Evolutionary conservation across 2,888 invertebrate species (phyloP).

Genomic region (Acronicta leporina): DNA sequence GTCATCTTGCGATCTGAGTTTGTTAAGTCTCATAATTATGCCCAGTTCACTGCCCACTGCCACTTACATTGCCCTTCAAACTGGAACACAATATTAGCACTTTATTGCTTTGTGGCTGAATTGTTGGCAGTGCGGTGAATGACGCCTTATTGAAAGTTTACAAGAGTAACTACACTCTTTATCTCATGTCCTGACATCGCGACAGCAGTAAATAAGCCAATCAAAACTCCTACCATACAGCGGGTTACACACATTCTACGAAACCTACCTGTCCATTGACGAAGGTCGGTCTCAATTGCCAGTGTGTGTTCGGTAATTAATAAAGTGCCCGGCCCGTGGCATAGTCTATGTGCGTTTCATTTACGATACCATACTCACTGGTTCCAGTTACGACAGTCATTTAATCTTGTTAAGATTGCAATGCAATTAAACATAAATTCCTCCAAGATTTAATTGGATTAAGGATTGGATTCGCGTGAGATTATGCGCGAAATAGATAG

Average conservation of each 20-base stretch:
- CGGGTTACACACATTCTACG: constrained; percentile 36
- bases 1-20: too few relatives aligned
- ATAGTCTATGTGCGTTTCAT: constrained; percentile 43
- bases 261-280: constrained; percentile 41
- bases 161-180: background rate
- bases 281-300: constrained; percentile 75
- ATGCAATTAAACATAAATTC: constrained; percentile 1
- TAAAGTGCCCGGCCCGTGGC: constrained; percentile 60
- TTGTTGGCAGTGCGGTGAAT: too few relatives aligned
- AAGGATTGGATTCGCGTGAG: background rate
- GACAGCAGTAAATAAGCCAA: constrained; percentile 17
- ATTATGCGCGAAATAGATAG: too few relatives aligned
- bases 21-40: too few relatives aligned
- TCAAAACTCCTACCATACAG: constrained; percentile 36
- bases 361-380: constrained; percentile 6
- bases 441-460: background rate
- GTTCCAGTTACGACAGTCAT: constrained; percentile 3
- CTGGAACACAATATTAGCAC: too few relatives aligned
- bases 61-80: too few relatives aligned
- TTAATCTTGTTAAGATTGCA: background rate
- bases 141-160: constrained; percentile 4
- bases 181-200: background rate
- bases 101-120: too few relatives aligned
- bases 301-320: constrained; percentile 76
- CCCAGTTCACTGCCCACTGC: too few relatives aligned